These are phyloP conservation scores for Heliconius sara DNA, from an alignment of 2,888 invertebrate genomes.

Conservation along the genomic window DNA sequence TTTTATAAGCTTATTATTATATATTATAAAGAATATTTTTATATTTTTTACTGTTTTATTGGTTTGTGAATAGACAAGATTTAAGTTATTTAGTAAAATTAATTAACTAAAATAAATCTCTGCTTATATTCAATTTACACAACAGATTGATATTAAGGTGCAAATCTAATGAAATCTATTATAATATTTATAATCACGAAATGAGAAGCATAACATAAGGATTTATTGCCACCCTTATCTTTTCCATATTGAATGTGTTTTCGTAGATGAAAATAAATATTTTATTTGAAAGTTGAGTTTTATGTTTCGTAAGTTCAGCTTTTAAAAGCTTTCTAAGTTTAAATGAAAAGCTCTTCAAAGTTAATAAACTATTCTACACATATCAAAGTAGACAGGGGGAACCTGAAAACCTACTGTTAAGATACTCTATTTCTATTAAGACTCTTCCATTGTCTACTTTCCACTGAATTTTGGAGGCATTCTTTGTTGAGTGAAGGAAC, in stretches of 20 bases:
- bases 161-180: background rate
- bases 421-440: no score
- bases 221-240: slow-evolving; percentile 8
- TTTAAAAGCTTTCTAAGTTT: background rate
- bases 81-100: no score
- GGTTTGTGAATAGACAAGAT: no score
- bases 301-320: background rate
- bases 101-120: background rate
- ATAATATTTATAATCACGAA: background rate
- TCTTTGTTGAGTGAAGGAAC: no score
- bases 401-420: background rate
- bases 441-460: no score
- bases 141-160: background rate
- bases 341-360: background rate
- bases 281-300: background rate
- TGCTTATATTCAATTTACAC: background rate
- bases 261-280: slow-evolving; percentile 15
- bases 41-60: background rate
- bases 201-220: slow-evolving; percentile 12
- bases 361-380: no score
- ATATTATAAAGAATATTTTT: background rate
- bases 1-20: background rate
- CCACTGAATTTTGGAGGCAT: no score
- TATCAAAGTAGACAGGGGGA: background rate
- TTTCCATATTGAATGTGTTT: slow-evolving; percentile 12